Evolutionary conservation across 1,140 invertebrate genomes (phyloP), one percentile per base, ranked within the genome.

Genomic region (Teleogryllus occipitalis): DNA sequence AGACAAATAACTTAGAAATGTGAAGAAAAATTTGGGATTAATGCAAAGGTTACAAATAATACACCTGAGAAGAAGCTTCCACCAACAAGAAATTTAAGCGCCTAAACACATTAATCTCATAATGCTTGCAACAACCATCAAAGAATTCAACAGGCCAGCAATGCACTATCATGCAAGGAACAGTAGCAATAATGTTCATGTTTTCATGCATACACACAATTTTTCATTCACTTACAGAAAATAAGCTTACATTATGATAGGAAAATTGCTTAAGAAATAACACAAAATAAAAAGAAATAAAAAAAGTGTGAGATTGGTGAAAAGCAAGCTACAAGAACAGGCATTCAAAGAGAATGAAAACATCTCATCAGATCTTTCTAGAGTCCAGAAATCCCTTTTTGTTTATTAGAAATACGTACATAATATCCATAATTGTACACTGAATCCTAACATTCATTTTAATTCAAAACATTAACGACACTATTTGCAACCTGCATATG

Each of bases 341-440:
- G 54, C 54, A 65, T 65, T 3, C 18, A 65, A 65, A 2, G 27
- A 39, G 27, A 65, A 65, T 14, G 54, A 10, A 65, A 14, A 65
- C 2, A 14, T 65, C 54, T 65, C 54, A 14, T 65, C 10, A 65
- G 74, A 39, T 39, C 27, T 39, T 39, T 39, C 27, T 39, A 48
- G 65, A 81, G 80, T 79, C 80, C 80, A 81, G 80, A 81, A 81
- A 81, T 81, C 80, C 80, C 78, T 76, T 79, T n/a, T 65, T 54
- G 22, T 46, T 18, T 47, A 39, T 12, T 47, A 47, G 47, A 47
- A 47, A 47, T 76, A 12, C 8, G 21, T 46, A 76, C 15, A 76
- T 47, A 76, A 47, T 47, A 76, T 18, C 47, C 27, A 76, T n/a
- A 14, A 76, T 6, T 47, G 21, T 18, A 15, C 21, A 27, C 8